phyloP scores from a whole-genome alignment of 2,888 invertebrate species.

The Drosophila antonietae region DNA sequence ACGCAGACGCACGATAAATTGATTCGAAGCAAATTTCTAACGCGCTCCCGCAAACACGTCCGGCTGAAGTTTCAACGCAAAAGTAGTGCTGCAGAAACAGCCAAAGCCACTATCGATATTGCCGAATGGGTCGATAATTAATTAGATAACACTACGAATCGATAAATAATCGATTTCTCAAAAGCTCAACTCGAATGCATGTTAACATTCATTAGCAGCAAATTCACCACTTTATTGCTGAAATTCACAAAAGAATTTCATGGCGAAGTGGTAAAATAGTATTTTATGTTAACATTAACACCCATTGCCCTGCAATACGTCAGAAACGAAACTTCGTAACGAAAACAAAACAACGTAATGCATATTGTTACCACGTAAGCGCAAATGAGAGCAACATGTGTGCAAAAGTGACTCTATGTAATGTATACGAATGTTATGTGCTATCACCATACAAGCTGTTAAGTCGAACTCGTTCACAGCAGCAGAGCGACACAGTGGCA shows the following conservation, averaged over 20 bases:
- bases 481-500: constrained; percentile 17
- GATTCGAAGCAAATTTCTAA: constrained; percentile 47
- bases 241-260: not conserved
- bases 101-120: constrained; percentile 36
- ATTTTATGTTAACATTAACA: not conserved
- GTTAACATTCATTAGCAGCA: not conserved
- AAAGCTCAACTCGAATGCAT: not conserved
- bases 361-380: constrained; percentile 7
- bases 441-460: constrained; percentile 7
- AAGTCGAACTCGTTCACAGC: constrained; percentile 27
- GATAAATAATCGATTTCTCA: constrained; percentile 14
- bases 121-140: not conserved
- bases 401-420: constrained; percentile 12
- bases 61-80: constrained; percentile 61
- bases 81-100: constrained; percentile 47
- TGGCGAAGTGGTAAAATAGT: not conserved
- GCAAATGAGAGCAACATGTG: constrained; percentile 7
- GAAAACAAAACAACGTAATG: not conserved
- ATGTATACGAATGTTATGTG: constrained; percentile 17
- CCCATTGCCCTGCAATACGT: not conserved
- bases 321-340: not conserved
- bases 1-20: constrained; percentile 61
- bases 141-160: not conserved
- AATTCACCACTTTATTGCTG: not conserved
- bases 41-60: constrained; percentile 60